Base-by-base conservation (phyloP, 2,888 invertebrate species). In the Mythimna lalbum region DNA sequence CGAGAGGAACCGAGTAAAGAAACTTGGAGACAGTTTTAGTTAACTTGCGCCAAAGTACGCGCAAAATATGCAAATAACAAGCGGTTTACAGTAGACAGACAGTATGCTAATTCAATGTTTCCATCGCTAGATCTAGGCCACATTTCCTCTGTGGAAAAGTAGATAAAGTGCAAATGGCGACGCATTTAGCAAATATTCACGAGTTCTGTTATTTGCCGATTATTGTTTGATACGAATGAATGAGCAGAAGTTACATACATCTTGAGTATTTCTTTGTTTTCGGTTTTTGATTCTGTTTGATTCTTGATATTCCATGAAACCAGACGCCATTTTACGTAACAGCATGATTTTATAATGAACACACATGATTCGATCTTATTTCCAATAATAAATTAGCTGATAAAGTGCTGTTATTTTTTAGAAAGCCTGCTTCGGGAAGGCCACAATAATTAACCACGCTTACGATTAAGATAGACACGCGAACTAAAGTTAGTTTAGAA, bases 121-220 rank as follows among this genome's bases (percentile, higher is more conserved):
- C 80, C 88, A 88, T 83, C 77, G 76, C 82, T 74, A 86, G 87
- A 95, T 92, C 90, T 94, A 91, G 94, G 92, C 82, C 94, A 87
- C 86, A 86, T 89, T 92, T 94, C 94, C 94, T 92, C 85, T 81
- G 88, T 83, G 89, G 90, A 92, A 88, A 86, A 87, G 76, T 88
- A 89, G 94, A 94, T 94, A 91, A 88, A 87, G 90, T 90, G 92
- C 91, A 92, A 94, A 94, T 90, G 90, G 86, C 84, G 84, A 85
- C 87, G 86, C 82, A 86, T 87, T 77, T 74, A 62, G 57, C 49
- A 52, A 75, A 67, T 57, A 50, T 63, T 64, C 61, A 53, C 10
- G 19, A 33, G 21, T 64, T 78, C n/a, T 14, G 61, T 23, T 55
- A 56, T 52, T 21, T 17, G 47, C 36, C n/a, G 19, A 33, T 60